Conservation (phyloP, 2,113 vertebrate genomes). For the Limnothrissa miodon region DNA sequence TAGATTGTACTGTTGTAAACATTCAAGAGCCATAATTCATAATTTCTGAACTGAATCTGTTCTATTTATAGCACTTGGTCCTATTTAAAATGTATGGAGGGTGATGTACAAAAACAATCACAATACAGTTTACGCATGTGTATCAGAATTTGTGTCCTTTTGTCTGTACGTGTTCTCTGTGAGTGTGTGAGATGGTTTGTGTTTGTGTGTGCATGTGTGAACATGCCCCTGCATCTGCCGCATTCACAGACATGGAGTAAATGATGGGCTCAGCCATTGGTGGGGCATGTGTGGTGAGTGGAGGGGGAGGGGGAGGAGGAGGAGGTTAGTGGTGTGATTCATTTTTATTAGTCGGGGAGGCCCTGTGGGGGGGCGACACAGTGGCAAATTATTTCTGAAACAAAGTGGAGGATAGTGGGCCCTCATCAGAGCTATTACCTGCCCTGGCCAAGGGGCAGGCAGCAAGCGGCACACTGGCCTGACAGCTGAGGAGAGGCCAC, state of each 20-base stretch:
- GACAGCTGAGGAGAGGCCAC: conserved; percentile 62
- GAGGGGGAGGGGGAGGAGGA: background rate
- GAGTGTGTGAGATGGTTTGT: background rate
- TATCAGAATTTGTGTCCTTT: background rate
- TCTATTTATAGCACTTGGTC: no score
- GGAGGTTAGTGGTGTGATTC: conserved; percentile 77
- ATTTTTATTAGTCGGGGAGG: conserved; percentile 75
- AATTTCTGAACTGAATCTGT: no score
- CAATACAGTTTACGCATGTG: background rate
- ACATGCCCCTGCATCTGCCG: background rate
- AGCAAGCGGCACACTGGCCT: conserved; percentile 57
- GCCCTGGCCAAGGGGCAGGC: conserved; percentile 66
- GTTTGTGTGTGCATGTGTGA: background rate
- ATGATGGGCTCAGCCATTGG: background rate
- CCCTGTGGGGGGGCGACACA: conserved; percentile 74
- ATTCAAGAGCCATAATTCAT: no score
- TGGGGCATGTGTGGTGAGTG: background rate
- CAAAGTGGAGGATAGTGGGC: conserved; percentile 72
- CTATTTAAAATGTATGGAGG: no score
- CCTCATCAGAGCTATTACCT: conserved; percentile 82
- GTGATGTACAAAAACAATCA: background rate
- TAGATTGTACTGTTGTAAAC: no score
- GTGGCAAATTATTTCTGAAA: conserved; percentile 84
- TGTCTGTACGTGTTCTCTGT: background rate
- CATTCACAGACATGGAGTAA: background rate